Evolutionary conservation across 2,113 vertebrate genomes (phyloP).

Genomic region (Oceanodroma tethys): DNA sequence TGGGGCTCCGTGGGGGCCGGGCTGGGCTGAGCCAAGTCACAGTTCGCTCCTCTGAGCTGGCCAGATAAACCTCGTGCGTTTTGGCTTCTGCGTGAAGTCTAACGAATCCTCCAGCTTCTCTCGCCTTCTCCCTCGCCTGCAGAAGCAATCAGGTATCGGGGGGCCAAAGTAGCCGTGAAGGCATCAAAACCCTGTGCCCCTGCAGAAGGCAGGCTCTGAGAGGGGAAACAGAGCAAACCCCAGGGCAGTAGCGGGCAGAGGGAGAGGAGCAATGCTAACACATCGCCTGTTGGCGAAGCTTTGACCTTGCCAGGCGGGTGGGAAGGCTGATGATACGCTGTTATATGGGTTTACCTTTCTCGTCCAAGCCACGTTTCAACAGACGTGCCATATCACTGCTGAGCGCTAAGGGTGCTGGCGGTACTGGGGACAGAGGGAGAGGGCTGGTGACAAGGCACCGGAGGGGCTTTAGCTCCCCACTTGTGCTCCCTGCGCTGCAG

Average conservation of each 20-base stretch:
- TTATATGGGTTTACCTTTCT: background rate
- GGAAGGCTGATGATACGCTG: background rate
- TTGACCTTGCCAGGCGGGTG: background rate
- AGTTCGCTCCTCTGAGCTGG: background rate
- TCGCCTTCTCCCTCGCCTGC: background rate
- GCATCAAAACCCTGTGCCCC: background rate
- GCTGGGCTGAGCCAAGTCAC: background rate
- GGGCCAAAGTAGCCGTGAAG: rapidly evolving
- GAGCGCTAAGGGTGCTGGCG: background rate
- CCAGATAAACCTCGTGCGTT: background rate
- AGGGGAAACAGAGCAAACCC: background rate
- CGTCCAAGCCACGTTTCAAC: background rate
- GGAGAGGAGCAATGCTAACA: background rate
- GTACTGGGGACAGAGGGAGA: background rate
- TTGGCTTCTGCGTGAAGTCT: background rate
- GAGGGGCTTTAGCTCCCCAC: background rate
- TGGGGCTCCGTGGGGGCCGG: rapidly evolving
- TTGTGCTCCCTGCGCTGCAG: background rate
- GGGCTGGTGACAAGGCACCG: background rate
- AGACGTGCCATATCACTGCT: rapidly evolving
- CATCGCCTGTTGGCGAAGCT: background rate
- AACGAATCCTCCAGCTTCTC: background rate
- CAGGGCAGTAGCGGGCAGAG: background rate
- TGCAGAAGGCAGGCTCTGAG: background rate
- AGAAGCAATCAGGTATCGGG: background rate